A percentile compares a stretch with the other conserved stretches of the same genome.
These are phyloP conservation scores for Temnothorax rugatulus DNA, from an alignment of 2,888 invertebrate genomes.

Conservation along the genomic window DNA sequence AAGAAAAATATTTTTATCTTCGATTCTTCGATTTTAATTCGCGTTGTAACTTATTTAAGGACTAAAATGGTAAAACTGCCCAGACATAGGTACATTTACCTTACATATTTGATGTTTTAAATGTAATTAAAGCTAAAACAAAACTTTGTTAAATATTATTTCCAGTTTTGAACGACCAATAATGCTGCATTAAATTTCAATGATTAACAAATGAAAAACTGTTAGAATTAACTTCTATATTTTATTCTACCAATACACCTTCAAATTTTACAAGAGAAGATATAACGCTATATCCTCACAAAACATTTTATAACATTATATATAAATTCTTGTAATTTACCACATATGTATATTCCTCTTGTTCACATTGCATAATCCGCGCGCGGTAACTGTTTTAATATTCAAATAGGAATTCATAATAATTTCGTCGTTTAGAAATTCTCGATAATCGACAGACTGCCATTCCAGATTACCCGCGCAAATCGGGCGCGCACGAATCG, in stretches of 20 bases:
- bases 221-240: neutral
- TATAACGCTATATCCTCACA: no score
- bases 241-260: no score
- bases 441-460: constrained; percentile 13
- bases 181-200: neutral
- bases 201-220: neutral
- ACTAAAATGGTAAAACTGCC: no score
- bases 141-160: neutral
- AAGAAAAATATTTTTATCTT: no score
- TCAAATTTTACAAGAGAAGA: neutral
- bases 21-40: no score
- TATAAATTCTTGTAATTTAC: constrained; percentile 8
- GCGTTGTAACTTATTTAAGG: no score
- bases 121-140: neutral
- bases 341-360: neutral
- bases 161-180: neutral
- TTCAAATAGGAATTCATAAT: neutral
- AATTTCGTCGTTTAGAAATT: constrained; percentile 10
- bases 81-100: neutral
- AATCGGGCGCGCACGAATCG: constrained; percentile 23
- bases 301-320: neutral
- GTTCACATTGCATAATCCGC: neutral
- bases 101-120: neutral
- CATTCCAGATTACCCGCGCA: constrained; percentile 10
- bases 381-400: neutral